Percentiles rank a stretch among this genome's conserved stretches.
phyloP scores from a whole-genome alignment of 2,888 invertebrate genomes.

The Alviniconcha strummeri region DNA sequence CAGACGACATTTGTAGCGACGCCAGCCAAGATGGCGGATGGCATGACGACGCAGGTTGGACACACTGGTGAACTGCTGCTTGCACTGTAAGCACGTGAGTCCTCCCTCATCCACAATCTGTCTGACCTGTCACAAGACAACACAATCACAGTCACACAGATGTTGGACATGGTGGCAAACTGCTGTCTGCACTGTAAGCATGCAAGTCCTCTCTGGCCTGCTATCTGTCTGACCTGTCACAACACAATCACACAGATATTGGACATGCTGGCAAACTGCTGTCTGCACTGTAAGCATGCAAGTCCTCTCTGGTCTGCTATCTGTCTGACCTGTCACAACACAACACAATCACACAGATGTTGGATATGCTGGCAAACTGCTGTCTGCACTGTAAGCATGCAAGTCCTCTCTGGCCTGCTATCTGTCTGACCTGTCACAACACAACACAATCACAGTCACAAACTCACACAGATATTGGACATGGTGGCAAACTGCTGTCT shows the following conservation, averaged over 20 bases:
- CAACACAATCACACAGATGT: conserved; percentile 58
- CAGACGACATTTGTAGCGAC: conserved; percentile 84
- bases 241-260: conserved; percentile 73
- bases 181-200: no score
- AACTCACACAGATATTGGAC: conserved; percentile 75
- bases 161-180: conserved; percentile 77
- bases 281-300: conserved; percentile 65
- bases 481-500: conserved; percentile 74
- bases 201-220: conserved; percentile 57
- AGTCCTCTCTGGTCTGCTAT: conserved; percentile 60
- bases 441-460: no score
- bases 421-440: conserved; percentile 35
- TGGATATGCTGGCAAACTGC: conserved; percentile 76
- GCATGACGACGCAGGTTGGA: conserved; percentile 85
- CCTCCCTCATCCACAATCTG: conserved; percentile 61
- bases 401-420: conserved; percentile 59
- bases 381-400: no score
- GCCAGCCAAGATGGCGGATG: conserved; percentile 82
- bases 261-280: conserved; percentile 75
- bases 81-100: conserved; percentile 66
- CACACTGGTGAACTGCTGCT: conserved; percentile 74
- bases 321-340: conserved; percentile 31
- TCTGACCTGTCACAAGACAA: conserved; percentile 5
- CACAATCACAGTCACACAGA: neutral
- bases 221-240: conserved; percentile 45